Conservation (phyloP, 2,888 invertebrate species). For the Thysanoteuthis rhombus region DNA sequence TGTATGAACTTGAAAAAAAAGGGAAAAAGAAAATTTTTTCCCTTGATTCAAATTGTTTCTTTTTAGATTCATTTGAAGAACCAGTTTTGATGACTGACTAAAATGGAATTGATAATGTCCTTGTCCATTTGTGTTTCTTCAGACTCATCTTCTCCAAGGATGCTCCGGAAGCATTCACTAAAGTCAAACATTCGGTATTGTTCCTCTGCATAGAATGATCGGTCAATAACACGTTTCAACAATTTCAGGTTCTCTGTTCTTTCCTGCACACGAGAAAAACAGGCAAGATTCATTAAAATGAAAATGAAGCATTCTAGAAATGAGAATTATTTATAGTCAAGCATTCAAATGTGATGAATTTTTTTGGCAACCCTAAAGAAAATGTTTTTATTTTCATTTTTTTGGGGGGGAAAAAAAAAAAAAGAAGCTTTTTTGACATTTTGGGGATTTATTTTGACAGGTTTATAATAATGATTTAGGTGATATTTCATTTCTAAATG, state of each 20-base stretch:
- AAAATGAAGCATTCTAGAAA: too few relatives aligned
- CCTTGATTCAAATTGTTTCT: not conserved
- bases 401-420: too few relatives aligned
- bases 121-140: conserved; percentile 42
- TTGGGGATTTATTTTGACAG: too few relatives aligned
- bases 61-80: not conserved
- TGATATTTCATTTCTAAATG: too few relatives aligned
- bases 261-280: conserved; percentile 45
- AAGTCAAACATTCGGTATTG: conserved; percentile 50
- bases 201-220: conserved; percentile 59
- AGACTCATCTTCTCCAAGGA: conserved; percentile 47
- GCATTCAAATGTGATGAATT: too few relatives aligned
- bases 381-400: too few relatives aligned
- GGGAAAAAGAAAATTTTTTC: not conserved
- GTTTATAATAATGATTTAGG: too few relatives aligned
- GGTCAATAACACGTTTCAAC: conserved; percentile 56
- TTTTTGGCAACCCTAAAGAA: too few relatives aligned
- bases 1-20: not conserved
- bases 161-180: conserved; percentile 42
- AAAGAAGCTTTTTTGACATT: too few relatives aligned
- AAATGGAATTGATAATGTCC: conserved; percentile 30
- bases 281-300: not conserved
- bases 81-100: conserved; percentile 17
- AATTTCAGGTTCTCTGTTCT: conserved; percentile 60
- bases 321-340: too few relatives aligned